A percentile compares a stretch with the other conserved stretches of the same genome.
phyloP scores from a whole-genome alignment of 1,140 invertebrate genomes.

The Zaprionus kolodkinae region DNA sequence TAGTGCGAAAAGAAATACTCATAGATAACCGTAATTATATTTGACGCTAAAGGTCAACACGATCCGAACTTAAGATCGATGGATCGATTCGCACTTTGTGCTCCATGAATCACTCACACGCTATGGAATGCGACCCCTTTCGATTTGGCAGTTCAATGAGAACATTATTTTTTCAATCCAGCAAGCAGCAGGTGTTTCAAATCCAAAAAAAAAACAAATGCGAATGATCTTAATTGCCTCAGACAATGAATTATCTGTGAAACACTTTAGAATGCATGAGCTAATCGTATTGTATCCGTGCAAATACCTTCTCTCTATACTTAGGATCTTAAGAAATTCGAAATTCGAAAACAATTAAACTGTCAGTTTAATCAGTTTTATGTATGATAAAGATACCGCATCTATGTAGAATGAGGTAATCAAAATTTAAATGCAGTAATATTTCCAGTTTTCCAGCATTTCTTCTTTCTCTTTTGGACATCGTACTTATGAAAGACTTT shows the following conservation, averaged over 20 bases:
- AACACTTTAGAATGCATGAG: background rate
- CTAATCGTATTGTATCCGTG: background rate
- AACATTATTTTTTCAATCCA: conserved; percentile 6
- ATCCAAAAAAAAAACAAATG: background rate
- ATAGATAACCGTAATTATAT: conserved; percentile 15
- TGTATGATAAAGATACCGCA: background rate
- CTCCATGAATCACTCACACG: conserved; percentile 23
- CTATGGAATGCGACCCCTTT: conserved; percentile 11
- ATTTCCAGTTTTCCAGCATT: conserved; percentile 7
- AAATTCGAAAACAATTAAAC: background rate
- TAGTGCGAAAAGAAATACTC: background rate
- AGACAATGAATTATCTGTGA: conserved; percentile 15
- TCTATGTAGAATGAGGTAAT: conserved; percentile 4
- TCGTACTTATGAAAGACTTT: background rate
- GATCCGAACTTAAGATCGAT: conserved; percentile 26
- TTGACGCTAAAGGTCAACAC: conserved; percentile 28
- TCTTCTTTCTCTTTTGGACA: background rate
- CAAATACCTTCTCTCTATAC: background rate
- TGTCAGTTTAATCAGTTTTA: conserved; percentile 3
- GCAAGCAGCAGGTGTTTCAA: conserved; percentile 16
- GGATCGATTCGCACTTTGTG: conserved; percentile 5
- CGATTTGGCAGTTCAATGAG: conserved; percentile 27
- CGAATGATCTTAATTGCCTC: conserved; percentile 9
- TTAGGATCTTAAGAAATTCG: background rate
- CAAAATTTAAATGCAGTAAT: background rate